phyloP scores from a whole-genome alignment of 1,140 invertebrate genomes.

The Pectinophora gossypiella region DNA sequence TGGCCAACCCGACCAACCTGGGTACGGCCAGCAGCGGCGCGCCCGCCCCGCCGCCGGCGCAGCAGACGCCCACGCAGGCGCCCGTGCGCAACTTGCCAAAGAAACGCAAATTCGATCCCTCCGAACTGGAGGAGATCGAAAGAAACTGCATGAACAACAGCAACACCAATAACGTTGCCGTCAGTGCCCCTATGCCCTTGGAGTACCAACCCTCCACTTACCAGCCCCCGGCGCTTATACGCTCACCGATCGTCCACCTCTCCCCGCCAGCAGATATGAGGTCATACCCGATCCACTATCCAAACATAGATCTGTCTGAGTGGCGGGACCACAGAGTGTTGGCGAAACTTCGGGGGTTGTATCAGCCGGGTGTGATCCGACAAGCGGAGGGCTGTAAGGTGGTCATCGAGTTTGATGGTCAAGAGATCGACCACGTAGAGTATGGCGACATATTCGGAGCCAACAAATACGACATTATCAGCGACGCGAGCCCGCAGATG shows the following conservation, averaged over 20 bases:
- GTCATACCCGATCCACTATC: slow-evolving; percentile 46
- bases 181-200: slow-evolving; percentile 31
- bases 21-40: slow-evolving; percentile 37
- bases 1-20: slow-evolving; percentile 67
- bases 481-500: slow-evolving; percentile 92
- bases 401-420: slow-evolving; percentile 83
- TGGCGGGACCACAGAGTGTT: slow-evolving; percentile 94
- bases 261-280: slow-evolving; percentile 48
- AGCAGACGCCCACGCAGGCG: slow-evolving; percentile 60
- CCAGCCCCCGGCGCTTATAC: slow-evolving; percentile 37
- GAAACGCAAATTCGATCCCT: slow-evolving; percentile 91
- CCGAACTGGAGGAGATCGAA: slow-evolving; percentile 84
- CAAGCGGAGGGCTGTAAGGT: slow-evolving; percentile 80
- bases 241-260: slow-evolving; percentile 52
- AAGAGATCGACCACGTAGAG: slow-evolving; percentile 76
- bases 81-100: slow-evolving; percentile 86
- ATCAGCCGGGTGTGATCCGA: slow-evolving; percentile 88
- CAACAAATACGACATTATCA: slow-evolving; percentile 91
- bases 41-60: slow-evolving; percentile 33
- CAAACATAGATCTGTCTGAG: slow-evolving; percentile 88
- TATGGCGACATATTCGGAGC: slow-evolving; percentile 84
- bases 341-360: slow-evolving; percentile 87
- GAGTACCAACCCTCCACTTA: slow-evolving; percentile 45
- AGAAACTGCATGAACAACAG: slow-evolving; percentile 55
- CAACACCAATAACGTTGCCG: slow-evolving; percentile 21